phyloP scores from a whole-genome alignment of 2,113 vertebrate species.

The Caloenas nicobarica region DNA sequence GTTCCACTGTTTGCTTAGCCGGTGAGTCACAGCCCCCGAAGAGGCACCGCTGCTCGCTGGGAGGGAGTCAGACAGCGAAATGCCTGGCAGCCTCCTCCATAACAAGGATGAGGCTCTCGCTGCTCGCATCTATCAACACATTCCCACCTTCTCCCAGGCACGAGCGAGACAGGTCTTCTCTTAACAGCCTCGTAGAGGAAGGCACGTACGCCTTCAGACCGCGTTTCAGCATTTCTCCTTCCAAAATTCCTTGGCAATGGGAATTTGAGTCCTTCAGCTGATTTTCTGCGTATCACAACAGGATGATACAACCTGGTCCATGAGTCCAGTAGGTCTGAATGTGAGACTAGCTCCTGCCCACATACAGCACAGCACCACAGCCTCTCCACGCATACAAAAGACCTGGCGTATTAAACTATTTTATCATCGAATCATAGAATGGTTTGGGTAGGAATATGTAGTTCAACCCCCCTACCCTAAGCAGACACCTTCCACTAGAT shows the following conservation, averaged over 20 bases:
- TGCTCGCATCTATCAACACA: background rate
- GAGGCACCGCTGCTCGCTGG: background rate
- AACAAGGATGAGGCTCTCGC: background rate
- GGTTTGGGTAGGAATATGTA: background rate
- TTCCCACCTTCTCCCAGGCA: background rate
- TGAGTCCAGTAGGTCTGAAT: background rate
- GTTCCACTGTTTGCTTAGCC: background rate
- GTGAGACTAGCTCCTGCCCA: accelerated
- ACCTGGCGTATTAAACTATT: background rate
- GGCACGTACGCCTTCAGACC: accelerated
- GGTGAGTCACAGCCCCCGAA: conserved; percentile 18
- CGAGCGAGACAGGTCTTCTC: background rate
- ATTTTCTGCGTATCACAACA: background rate
- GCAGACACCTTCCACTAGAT: background rate
- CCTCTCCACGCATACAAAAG: background rate
- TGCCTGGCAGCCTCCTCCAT: background rate
- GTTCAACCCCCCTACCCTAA: background rate
- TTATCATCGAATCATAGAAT: background rate
- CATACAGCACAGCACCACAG: background rate
- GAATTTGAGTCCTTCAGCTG: background rate
- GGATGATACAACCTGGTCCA: accelerated
- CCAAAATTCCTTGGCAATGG: background rate
- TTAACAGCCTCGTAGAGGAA: background rate
- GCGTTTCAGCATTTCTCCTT: background rate
- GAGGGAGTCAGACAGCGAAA: background rate